These are phyloP conservation scores for Heliconius melpomene DNA, from an alignment of 1,140 invertebrate genomes.

Conservation along the genomic window DNA sequence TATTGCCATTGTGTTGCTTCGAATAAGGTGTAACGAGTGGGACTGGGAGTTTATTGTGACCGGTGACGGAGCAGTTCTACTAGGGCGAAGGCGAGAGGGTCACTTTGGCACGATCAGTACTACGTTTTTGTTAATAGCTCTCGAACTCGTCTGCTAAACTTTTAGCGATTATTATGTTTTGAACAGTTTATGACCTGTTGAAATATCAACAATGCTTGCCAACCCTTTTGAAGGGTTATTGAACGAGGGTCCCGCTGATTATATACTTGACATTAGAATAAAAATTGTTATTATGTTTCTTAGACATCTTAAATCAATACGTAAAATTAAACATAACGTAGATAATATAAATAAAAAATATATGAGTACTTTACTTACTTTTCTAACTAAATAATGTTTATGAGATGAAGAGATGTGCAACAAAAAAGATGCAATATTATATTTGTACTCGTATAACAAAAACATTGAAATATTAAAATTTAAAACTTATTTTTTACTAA, in stretches of 20 bases:
- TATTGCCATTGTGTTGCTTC: constrained; percentile 36
- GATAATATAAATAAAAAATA: not conserved
- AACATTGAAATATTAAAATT: no score
- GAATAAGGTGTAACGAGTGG: constrained; percentile 19
- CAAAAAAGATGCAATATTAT: no score
- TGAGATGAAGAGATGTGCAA: no score
- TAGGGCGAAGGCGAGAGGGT: constrained; percentile 43
- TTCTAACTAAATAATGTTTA: no score
- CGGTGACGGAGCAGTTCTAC: constrained; percentile 48
- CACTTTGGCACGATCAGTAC: constrained; percentile 61
- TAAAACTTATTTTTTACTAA: no score
- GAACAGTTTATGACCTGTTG: constrained; percentile 41
- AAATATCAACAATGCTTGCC: constrained; percentile 38
- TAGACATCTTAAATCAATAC: not conserved
- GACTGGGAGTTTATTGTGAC: constrained; percentile 45
- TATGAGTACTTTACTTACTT: not conserved
- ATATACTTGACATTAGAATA: constrained; percentile 27
- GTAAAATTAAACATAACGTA: not conserved
- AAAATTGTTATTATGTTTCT: constrained; percentile 8
- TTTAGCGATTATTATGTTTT: constrained; percentile 40
- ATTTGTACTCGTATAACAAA: no score
- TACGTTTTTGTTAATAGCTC: constrained; percentile 60
- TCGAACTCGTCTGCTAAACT: constrained; percentile 33
- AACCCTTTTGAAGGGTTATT: constrained; percentile 33
- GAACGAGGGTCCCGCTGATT: constrained; percentile 22